These are phyloP conservation scores for Chloropsis hardwickii DNA, from an alignment of 2,113 vertebrate genomes.

Conservation along the genomic window DNA sequence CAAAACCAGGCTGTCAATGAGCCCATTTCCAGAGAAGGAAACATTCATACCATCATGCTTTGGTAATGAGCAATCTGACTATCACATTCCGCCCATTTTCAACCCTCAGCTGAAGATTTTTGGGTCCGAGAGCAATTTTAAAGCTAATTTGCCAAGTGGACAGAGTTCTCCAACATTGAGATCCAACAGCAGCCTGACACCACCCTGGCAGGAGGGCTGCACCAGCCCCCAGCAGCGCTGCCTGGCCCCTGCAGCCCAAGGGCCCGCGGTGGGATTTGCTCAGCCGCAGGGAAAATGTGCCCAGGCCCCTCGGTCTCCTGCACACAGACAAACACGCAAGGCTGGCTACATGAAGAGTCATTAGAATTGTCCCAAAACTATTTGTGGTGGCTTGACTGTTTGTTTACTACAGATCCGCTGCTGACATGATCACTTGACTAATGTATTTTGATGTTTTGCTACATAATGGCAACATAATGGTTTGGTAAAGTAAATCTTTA, in stretches of 20 bases:
- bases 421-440: not conserved
- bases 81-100: not conserved
- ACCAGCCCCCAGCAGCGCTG: accelerated
- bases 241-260: accelerated
- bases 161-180: not conserved
- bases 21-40: not conserved
- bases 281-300: accelerated
- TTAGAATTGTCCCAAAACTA: not conserved
- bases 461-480: not conserved
- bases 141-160: not conserved
- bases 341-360: accelerated
- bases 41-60: accelerated
- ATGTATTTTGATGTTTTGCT: not conserved
- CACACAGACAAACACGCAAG: not conserved
- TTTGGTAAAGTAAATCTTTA: not conserved
- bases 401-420: not conserved
- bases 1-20: not conserved
- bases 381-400: not conserved
- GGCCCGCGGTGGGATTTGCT: accelerated
- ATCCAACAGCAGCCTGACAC: not conserved
- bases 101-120: not conserved
- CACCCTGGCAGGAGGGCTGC: not conserved
- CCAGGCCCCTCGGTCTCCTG: not conserved
- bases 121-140: not conserved
- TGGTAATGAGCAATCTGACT: not conserved